Conservation (phyloP, 2,797 vertebrate genomes). For the Carcharodon carcharias region DNA sequence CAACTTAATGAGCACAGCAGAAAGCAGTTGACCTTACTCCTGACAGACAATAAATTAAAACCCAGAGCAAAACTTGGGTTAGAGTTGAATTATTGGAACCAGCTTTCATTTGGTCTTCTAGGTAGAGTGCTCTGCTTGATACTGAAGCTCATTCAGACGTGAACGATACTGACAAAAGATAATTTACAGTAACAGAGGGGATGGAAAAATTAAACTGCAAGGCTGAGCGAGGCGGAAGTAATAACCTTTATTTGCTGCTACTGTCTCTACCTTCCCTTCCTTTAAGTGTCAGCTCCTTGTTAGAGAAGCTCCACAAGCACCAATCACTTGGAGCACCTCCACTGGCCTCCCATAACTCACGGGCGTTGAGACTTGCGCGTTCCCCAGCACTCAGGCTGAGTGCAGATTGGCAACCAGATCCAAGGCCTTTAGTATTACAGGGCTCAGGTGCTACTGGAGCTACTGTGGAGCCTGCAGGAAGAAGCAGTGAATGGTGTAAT, state of each 20-base stretch:
- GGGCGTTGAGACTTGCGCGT: too few relatives aligned
- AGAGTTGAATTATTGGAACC: not conserved
- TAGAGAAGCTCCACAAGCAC: not conserved
- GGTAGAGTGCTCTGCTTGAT: not conserved
- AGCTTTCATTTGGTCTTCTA: not conserved
- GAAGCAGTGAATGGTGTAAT: not conserved
- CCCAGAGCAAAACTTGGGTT: not conserved
- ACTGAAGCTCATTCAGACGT: not conserved
- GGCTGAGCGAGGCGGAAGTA: not conserved
- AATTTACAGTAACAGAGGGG: not conserved
- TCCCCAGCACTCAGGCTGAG: not conserved
- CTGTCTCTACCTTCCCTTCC: not conserved
- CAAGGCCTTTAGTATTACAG: too few relatives aligned
- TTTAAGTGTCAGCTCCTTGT: not conserved
- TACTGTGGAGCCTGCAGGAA: not conserved
- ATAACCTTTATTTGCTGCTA: too few relatives aligned
- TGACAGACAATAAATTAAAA: slow-evolving; percentile 20
- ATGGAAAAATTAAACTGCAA: not conserved
- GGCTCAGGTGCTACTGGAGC: too few relatives aligned
- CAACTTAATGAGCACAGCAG: not conserved
- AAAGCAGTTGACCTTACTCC: not conserved
- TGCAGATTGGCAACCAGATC: not conserved
- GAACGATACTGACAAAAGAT: not conserved
- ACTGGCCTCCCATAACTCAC: not conserved
- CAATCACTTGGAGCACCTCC: not conserved